Evolutionary conservation across 2,113 vertebrate genomes (phyloP).

Genomic region (Boulengerochromis microlepis): DNA sequence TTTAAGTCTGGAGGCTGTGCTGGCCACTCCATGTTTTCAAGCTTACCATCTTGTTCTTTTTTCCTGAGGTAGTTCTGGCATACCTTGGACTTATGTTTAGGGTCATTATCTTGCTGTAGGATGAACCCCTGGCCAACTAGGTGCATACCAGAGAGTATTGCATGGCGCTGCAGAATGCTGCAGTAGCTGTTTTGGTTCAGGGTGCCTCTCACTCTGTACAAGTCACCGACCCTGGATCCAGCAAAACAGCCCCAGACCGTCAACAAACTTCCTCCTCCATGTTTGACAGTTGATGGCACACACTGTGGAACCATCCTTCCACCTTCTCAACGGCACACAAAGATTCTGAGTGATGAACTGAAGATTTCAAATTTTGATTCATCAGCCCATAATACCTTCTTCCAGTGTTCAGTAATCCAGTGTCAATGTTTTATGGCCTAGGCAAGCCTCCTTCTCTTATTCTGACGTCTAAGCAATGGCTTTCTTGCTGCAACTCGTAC

Average conservation of each 20-base stretch:
- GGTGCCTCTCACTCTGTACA: neutral
- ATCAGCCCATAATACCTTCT: neutral
- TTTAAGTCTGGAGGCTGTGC: neutral
- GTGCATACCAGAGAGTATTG: neutral
- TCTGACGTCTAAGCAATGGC: neutral
- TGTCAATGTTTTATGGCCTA: neutral
- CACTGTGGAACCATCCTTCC: neutral
- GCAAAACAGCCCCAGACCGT: neutral
- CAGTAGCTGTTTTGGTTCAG: neutral
- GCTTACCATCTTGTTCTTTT: neutral
- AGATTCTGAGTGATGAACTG: neutral
- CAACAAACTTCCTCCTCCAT: neutral
- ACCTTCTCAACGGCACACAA: neutral
- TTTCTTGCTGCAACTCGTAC: neutral
- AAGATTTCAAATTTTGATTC: neutral
- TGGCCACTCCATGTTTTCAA: neutral
- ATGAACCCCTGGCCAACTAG: neutral
- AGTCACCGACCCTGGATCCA: neutral
- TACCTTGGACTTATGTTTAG: neutral
- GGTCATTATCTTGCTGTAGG: neutral
- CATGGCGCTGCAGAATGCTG: neutral
- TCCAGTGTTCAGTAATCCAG: neutral
- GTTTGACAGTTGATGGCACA: neutral
- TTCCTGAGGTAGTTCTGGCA: neutral
- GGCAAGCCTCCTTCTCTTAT: neutral